Percentiles rank a stretch among this genome's conserved stretches.
Conservation (phyloP, 1,140 invertebrate species). For the Phocides pigmalion region DNA sequence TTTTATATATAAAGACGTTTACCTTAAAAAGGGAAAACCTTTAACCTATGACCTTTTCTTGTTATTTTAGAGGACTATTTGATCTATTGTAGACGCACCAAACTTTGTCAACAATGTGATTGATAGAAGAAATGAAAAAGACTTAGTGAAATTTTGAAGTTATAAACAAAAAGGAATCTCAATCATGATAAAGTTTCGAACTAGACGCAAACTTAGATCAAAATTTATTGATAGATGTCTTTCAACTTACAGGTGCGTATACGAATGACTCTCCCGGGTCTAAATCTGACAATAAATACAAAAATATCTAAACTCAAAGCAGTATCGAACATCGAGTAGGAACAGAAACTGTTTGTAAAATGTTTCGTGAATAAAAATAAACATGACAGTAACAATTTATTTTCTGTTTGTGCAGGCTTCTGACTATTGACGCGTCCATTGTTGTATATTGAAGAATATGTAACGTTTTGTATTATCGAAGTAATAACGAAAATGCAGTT, state of each 20-base stretch:
- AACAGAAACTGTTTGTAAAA: constrained; percentile 1
- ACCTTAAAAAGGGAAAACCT: no score
- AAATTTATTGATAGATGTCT: constrained; percentile 16
- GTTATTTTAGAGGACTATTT: no score
- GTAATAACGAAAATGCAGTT: no score
- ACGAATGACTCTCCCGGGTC: constrained; percentile 4
- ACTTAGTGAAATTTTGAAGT: no score
- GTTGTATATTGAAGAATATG: not conserved
- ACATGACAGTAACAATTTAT: not conserved
- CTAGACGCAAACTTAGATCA: constrained; percentile 3
- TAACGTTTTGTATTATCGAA: no score
- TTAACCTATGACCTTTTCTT: no score
- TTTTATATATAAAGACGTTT: no score
- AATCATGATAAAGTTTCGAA: no score
- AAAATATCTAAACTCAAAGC: constrained; percentile 15
- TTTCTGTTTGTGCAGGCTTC: not conserved
- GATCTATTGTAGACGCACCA: no score
- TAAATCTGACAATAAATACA: constrained; percentile 6
- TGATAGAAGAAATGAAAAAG: no score
- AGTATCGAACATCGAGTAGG: constrained; percentile 11
- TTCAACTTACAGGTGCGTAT: not conserved
- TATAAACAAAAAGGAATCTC: no score
- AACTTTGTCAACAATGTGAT: no score
- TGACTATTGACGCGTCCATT: not conserved
- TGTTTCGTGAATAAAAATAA: constrained; percentile 14